These are phyloP conservation scores for Xyrauchen texanus DNA, from an alignment of 2,113 vertebrate species.

Conservation along the genomic window DNA sequence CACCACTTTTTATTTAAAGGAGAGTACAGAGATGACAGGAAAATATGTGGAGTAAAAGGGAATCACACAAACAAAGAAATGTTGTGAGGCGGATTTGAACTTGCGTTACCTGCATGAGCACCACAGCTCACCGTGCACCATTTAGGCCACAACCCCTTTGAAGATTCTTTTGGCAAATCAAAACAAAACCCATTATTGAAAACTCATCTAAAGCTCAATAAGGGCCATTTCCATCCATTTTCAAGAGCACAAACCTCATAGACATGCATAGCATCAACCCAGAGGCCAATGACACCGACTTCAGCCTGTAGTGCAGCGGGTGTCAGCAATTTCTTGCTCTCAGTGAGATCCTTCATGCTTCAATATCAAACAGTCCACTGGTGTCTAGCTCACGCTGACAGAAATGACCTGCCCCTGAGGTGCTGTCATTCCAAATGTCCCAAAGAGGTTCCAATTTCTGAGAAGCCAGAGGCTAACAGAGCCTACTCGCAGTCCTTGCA, in stretches of 20 bases:
- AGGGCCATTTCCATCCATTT: not conserved
- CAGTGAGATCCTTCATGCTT: not conserved
- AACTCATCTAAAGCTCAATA: not conserved
- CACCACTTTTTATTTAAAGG: not conserved
- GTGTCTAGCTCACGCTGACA: not conserved
- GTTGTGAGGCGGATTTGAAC: not conserved
- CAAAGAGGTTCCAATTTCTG: not conserved
- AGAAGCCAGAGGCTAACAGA: not conserved
- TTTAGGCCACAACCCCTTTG: no score
- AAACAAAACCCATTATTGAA: no score
- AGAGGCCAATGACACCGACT: not conserved
- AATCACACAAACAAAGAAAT: not conserved
- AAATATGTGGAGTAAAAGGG: not conserved
- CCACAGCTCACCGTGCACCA: not conserved
- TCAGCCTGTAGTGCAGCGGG: not conserved
- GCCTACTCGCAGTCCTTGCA: not conserved
- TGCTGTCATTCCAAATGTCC: not conserved
- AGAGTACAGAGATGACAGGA: not conserved
- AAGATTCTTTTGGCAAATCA: no score
- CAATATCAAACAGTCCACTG: not conserved
- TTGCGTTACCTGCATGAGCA: not conserved
- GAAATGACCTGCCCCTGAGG: conserved; percentile 6
- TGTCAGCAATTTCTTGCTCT: not conserved
- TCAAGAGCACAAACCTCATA: not conserved
- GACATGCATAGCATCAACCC: not conserved